Conservation (phyloP, 2,888 invertebrate species). For the Nasonia oneida region DNA sequence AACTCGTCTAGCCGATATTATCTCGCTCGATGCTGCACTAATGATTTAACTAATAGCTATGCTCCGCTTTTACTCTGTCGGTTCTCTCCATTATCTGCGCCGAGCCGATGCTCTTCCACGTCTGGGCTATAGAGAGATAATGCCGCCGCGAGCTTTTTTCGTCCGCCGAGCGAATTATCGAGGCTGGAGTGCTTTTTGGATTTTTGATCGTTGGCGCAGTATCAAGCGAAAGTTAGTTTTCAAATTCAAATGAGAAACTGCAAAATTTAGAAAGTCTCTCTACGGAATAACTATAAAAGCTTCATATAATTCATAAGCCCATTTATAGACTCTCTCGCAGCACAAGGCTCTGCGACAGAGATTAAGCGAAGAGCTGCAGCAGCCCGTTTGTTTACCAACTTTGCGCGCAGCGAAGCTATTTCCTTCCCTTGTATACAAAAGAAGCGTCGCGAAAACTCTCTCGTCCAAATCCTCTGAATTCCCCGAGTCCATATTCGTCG, state of each 20-base stretch:
- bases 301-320: background rate
- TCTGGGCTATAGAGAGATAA: background rate
- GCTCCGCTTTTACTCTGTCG: background rate
- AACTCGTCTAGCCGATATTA: background rate
- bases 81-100: background rate
- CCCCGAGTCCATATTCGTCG: background rate
- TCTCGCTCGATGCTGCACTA: background rate
- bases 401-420: background rate
- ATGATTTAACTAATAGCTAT: slow-evolving; percentile 30
- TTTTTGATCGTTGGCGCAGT: too few relatives aligned
- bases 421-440: background rate
- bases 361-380: background rate
- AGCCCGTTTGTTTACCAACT: slow-evolving; percentile 3
- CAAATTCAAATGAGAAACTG: background rate
- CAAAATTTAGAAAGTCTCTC: background rate
- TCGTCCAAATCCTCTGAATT: background rate
- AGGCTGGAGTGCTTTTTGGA: background rate
- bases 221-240: too few relatives aligned
- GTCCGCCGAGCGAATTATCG: background rate
- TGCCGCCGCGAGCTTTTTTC: background rate
- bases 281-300: background rate
- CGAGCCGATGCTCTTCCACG: background rate
- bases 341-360: background rate
- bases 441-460: background rate
- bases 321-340: background rate